Evolutionary conservation across 2,888 invertebrate species (phyloP).

Genomic region (Phorcus lineatus): DNA sequence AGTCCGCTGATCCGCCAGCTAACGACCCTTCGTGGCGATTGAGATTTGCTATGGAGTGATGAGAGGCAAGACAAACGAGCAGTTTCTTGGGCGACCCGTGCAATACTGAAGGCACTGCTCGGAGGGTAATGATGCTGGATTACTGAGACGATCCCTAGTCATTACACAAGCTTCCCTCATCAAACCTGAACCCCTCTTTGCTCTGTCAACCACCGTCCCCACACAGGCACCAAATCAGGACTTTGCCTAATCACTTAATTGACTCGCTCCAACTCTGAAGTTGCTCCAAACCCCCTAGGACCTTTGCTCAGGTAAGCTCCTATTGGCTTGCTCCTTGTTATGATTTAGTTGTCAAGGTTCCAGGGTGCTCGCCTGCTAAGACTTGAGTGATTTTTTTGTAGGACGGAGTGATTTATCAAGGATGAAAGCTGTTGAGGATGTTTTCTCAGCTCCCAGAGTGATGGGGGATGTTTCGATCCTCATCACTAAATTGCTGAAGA

Average conservation of each 20-base stretch:
- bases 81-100: background rate
- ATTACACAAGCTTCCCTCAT: background rate
- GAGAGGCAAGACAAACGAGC: background rate
- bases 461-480: background rate
- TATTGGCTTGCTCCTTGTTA: background rate
- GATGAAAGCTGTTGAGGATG: conserved; percentile 5
- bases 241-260: conserved; percentile 1
- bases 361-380: background rate
- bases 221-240: background rate
- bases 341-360: conserved; percentile 9
- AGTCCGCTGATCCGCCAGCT: background rate
- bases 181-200: conserved; percentile 5
- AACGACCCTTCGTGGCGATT: background rate
- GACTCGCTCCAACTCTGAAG: background rate
- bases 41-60: conserved; percentile 4
- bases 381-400: background rate
- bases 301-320: background rate
- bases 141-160: conserved; percentile 1
- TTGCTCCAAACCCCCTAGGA: background rate
- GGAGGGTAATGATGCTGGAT: background rate
- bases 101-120: background rate
- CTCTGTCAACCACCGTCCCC: background rate
- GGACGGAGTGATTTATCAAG: background rate
- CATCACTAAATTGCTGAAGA: background rate
- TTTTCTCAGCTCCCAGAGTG: background rate